Evolutionary conservation across 2,113 vertebrate genomes (phyloP).

Genomic region (Serilophus lunatus): DNA sequence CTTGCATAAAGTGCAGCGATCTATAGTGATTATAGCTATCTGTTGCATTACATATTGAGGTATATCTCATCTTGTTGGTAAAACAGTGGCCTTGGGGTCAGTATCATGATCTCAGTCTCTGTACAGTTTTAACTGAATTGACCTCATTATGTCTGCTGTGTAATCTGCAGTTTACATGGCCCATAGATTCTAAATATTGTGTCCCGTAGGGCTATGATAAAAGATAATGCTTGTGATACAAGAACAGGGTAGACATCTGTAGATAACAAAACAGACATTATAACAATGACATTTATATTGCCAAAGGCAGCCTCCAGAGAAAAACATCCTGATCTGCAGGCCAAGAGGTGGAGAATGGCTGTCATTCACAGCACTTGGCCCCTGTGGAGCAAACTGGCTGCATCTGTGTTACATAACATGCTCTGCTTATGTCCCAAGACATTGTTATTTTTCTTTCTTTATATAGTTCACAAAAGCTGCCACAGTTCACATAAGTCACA

Average conservation of each 20-base stretch:
- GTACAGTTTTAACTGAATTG: background rate
- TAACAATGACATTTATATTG: background rate
- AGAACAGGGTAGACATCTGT: background rate
- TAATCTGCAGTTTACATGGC: background rate
- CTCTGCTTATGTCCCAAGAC: background rate
- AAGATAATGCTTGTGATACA: background rate
- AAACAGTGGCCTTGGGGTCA: background rate
- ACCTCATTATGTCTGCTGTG: background rate
- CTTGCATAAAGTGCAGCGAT: background rate
- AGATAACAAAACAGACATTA: background rate
- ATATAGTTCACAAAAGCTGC: background rate
- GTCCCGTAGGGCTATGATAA: background rate
- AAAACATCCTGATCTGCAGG: background rate
- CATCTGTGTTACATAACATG: background rate
- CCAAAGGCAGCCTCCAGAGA: background rate
- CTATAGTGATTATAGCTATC: background rate
- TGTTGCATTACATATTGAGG: background rate
- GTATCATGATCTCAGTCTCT: background rate
- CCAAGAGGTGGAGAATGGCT: background rate
- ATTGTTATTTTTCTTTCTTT: background rate
- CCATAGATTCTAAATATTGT: background rate
- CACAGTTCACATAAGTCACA: background rate
- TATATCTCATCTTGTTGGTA: background rate
- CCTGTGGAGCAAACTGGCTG: background rate
- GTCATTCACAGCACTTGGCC: background rate